These are phyloP conservation scores for Clupea harengus DNA, from an alignment of 2,113 vertebrate species.

Conservation along the genomic window DNA sequence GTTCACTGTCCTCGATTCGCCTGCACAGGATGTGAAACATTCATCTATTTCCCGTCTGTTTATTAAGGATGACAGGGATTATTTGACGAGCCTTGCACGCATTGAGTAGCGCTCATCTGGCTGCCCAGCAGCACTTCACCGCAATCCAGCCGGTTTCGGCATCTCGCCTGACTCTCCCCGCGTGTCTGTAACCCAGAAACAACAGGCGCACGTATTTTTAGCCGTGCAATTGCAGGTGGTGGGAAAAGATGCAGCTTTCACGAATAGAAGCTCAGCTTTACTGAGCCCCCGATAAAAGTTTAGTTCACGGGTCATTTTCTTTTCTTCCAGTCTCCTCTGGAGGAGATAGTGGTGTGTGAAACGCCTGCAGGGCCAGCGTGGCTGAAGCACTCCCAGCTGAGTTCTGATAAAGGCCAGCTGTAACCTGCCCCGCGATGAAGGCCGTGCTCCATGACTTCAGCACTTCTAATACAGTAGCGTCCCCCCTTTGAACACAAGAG, in stretches of 20 bases:
- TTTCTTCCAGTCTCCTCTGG: conserved; percentile 50
- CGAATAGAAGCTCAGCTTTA: too few relatives aligned
- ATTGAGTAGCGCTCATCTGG: conserved; percentile 1
- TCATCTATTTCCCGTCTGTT: not conserved
- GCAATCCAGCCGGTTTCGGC: not conserved
- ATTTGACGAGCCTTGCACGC: conserved; percentile 1
- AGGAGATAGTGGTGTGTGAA: conserved; percentile 61
- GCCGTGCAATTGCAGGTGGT: conserved; percentile 30
- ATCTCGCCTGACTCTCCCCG: not conserved
- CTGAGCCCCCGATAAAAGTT: too few relatives aligned
- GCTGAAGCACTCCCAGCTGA: conserved; percentile 69
- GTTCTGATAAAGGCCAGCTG: conserved; percentile 68
- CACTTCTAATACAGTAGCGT: conserved; percentile 67
- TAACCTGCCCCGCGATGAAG: conserved; percentile 56
- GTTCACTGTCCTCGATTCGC: conserved; percentile 20
- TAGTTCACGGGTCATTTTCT: not conserved
- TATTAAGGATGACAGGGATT: conserved; percentile 12
- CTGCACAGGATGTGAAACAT: conserved; percentile 11
- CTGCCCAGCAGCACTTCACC: not conserved
- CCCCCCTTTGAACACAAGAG: conserved; percentile 31
- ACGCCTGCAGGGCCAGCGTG: conserved; percentile 60
- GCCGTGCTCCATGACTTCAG: conserved; percentile 59
- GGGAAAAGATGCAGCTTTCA: conserved; percentile 13
- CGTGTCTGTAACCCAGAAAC: conserved; percentile 20
- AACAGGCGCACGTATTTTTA: conserved; percentile 6